Base-by-base conservation (phyloP, 1,140 invertebrate genomes). In the Mamestra configurata region DNA sequence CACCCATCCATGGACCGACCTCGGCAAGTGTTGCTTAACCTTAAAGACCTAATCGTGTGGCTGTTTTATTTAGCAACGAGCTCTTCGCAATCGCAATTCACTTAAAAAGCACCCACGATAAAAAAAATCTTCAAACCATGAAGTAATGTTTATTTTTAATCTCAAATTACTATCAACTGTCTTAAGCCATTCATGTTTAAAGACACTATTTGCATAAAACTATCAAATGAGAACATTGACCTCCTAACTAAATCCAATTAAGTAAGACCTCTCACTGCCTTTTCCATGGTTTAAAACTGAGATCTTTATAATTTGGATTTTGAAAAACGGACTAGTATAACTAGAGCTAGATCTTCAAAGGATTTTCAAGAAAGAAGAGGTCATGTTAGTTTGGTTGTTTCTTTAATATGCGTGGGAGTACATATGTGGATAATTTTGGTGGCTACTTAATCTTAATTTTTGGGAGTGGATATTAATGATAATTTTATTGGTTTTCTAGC, bases 401-500 rank as follows among this genome's bases (percentile, higher is more conserved):
- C 11, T 35, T 11, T 37, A 11, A 15, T 10, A 18, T 40, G 59
- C 59, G 59, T 64, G n/a, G 59, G 59, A 64, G 35, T 40, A 3
- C 2, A 22, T 8, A n/a, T 64, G 7, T 57, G 27, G n/a, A n/a
- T n/a, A 61, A 40, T 64, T 40, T 64, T 64, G 59, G 7, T 40
- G 40, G 59, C 35, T 40, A n/a, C 6, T 49, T 49, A 40, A 22
- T 64, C n/a, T 15, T 40, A 64, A 64, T 20, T 40, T 64, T 64
- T 64, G 35, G 59, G 35, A 31, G 35, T 20, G 35, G 35, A 31
- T 37, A 64, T 64, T 64, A 64, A 64, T 64, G 59, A 40, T 40
- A 64, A 64, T 64, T 64, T 64, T 64, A 64, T 64, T 64, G 35
- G n/a, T 40, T 64, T 64, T 40, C 59, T 4, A 64, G 35, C 1